Evolutionary conservation across 1,140 invertebrate genomes (phyloP).

Genomic region (Trichonephila inaurata): DNA sequence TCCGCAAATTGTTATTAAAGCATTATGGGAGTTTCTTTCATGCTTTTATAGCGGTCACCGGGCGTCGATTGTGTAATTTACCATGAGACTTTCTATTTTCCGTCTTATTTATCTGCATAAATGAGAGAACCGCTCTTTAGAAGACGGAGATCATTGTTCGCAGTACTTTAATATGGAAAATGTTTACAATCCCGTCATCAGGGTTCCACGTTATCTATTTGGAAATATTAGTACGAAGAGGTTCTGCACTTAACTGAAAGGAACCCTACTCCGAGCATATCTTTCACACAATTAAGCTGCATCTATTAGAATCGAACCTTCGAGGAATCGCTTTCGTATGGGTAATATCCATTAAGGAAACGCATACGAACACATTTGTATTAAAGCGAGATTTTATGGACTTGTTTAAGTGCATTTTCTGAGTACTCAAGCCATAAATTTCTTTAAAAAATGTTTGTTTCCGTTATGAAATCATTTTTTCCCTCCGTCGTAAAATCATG

Average conservation of each 20-base stretch:
- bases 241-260: background rate
- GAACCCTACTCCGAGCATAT: background rate
- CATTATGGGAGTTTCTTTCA: slow-evolving; percentile 58
- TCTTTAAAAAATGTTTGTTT: slow-evolving; percentile 44
- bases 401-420: slow-evolving; percentile 27
- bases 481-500: background rate
- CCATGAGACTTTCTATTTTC: slow-evolving; percentile 1
- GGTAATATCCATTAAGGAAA: slow-evolving; percentile 38
- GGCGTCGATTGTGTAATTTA: background rate
- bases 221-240: background rate
- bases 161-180: slow-evolving; percentile 3
- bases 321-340: slow-evolving; percentile 19
- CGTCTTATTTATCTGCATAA: slow-evolving; percentile 55
- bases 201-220: background rate
- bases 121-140: background rate
- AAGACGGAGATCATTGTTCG: slow-evolving; percentile 13
- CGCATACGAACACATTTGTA: slow-evolving; percentile 13
- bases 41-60: slow-evolving; percentile 26
- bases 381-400: slow-evolving; percentile 45
- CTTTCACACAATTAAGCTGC: slow-evolving; percentile 28
- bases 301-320: slow-evolving; percentile 24
- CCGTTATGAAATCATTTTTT: slow-evolving; percentile 35
- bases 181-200: background rate
- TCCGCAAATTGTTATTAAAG: slow-evolving; percentile 72
- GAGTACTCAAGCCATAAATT: slow-evolving; percentile 29